Base-by-base conservation (phyloP, 2,888 invertebrate species). In the Sphaerophoria rueppellii region DNA sequence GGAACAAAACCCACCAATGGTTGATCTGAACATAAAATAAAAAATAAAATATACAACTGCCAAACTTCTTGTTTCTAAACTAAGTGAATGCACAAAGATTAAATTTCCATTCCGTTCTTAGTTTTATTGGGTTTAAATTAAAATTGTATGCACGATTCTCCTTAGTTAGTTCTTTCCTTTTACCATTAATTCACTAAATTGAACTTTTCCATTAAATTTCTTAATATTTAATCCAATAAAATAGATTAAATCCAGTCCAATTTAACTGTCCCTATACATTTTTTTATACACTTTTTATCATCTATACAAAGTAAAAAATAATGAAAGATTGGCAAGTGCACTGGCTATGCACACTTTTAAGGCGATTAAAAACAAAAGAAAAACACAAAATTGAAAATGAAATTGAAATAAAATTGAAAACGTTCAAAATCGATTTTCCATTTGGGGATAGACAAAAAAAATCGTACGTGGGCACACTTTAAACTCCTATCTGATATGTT, bases 221-320 rank as follows among this genome's bases (percentile, higher is more conserved):
- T 70, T 67, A 61, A 80, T 61, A 71, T 67, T 80, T 75, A 80
- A 80, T 80, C 80, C 75, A 61, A 79, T 83, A 75, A 50, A 43
- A 61, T 72, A 57, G 80, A 83, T 82, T 79, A 75, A 75, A 83
- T 34, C 54, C 74, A 79, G 37, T 75, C 75, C 43, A 24, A 54
- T 70, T 54, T 73, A 78, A 73, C 11, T 14, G 9, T 63, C 55
- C n/a, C 34, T 48, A 14, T 65, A 46, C 60, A 11, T 9, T 9
- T 43, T 43, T 43, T 9, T 43, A 11, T 43, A 43, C 43, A 9
- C 12, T 9, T 43, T 11, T 43, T 43, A 9, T 4, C 12, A 9
- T 9, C 9, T 12, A 40, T 61, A 12, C 9, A 4, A n/a, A 9
- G 1, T 57, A 57, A 40, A 9, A 35, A 16, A 16, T n/a, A 35